Percentiles rank a stretch among this genome's conserved stretches.
These are phyloP conservation scores for Diplazon laetatorius DNA, from an alignment of 2,888 invertebrate species.

Conservation along the genomic window DNA sequence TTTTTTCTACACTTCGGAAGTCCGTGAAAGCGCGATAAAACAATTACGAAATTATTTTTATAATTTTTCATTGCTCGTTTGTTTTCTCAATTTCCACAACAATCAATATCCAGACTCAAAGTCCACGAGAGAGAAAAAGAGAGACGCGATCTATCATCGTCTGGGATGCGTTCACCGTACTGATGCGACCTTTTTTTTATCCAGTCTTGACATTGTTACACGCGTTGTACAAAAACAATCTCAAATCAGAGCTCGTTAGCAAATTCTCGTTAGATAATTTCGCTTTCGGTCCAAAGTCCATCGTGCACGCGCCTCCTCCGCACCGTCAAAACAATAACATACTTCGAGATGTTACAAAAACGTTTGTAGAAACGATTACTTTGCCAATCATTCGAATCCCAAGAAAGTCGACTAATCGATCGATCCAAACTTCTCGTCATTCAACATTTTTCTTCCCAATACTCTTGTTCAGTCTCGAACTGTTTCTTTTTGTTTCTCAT, in stretches of 20 bases:
- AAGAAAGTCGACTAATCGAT: not conserved
- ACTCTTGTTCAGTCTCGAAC: too few species aligned
- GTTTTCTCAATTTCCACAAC: slow-evolving; percentile 24
- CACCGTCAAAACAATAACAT: not conserved
- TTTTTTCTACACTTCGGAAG: not conserved
- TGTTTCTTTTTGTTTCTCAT: too few species aligned
- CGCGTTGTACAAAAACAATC: not conserved
- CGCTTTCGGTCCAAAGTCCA: slow-evolving; percentile 30
- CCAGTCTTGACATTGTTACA: slow-evolving; percentile 11
- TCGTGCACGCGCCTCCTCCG: slow-evolving; percentile 3
- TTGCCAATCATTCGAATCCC: not conserved
- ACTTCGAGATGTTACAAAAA: slow-evolving; percentile 24
- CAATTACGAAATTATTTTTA: slow-evolving; percentile 3
- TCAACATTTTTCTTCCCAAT: too few species aligned
- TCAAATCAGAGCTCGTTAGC: slow-evolving; percentile 15
- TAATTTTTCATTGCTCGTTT: slow-evolving; percentile 3
- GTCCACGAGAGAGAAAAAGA: not conserved
- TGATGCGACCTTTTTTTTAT: slow-evolving; percentile 28
- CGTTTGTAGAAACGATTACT: slow-evolving; percentile 10
- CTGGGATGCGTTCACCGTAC: slow-evolving; percentile 4
- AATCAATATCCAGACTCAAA: slow-evolving; percentile 19
- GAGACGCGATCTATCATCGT: slow-evolving; percentile 14
- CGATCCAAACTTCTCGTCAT: too few species aligned
- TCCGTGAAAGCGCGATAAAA: not conserved
- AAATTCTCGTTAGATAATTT: slow-evolving; percentile 15